phyloP scores from a whole-genome alignment of 2,113 vertebrate species.

The Craseonycteris thonglongyai region DNA sequence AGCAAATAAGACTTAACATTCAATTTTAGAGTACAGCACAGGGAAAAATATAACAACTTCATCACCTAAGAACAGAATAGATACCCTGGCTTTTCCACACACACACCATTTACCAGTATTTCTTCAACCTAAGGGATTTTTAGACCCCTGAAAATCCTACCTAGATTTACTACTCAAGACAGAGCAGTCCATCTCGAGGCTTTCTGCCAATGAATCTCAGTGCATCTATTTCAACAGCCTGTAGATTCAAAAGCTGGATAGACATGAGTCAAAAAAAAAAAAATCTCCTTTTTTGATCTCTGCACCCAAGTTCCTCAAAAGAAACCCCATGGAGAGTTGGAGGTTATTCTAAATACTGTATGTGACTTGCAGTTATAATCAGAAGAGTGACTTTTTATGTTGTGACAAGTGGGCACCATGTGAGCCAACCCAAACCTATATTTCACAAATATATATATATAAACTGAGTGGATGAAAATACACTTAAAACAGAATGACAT shows the following conservation, averaged over 20 bases:
- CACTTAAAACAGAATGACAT: not conserved
- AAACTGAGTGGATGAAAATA: not conserved
- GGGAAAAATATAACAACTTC: not conserved
- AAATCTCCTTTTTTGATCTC: not conserved
- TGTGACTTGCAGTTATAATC: slow-evolving; percentile 7
- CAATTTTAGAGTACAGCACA: not conserved
- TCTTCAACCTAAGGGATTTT: not conserved
- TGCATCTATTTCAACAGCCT: not conserved
- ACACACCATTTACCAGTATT: not conserved
- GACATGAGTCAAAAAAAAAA: not conserved
- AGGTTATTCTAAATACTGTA: not conserved
- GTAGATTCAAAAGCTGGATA: not conserved
- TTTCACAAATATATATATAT: not conserved
- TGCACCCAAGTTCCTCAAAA: slow-evolving; percentile 8
- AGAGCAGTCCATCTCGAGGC: not conserved
- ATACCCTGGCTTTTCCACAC: not conserved
- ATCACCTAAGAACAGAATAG: not conserved
- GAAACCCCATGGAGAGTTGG: not conserved
- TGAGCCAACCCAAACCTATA: not conserved
- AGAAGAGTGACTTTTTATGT: not conserved
- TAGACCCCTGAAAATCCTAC: not conserved
- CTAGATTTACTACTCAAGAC: not conserved
- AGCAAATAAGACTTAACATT: not conserved
- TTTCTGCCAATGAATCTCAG: not conserved
- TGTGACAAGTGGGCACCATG: not conserved